A percentile compares a stretch with the other conserved stretches of the same genome.
These are phyloP conservation scores for Xanthia togata DNA, from an alignment of 2,888 invertebrate species.

Conservation along the genomic window DNA sequence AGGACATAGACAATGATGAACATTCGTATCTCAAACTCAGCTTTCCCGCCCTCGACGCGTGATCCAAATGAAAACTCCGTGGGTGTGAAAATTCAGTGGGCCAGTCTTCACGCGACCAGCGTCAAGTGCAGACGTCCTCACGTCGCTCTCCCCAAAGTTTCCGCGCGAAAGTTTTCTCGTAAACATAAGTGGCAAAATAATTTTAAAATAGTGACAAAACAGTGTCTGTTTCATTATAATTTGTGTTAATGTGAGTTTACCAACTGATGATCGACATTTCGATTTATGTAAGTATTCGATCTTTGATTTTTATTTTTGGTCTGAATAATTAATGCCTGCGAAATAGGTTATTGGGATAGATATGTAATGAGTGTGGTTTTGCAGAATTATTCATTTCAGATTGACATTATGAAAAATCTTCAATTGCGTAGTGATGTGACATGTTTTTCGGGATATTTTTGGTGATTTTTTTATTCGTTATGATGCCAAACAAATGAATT, in stretches of 20 bases:
- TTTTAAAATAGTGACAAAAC: conserved; percentile 69
- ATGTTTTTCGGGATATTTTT: conserved; percentile 34
- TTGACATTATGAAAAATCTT: conserved; percentile 37
- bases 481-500: conserved; percentile 32
- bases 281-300: conserved; percentile 61
- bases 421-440: conserved; percentile 29
- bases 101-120: conserved; percentile 79
- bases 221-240: conserved; percentile 72
- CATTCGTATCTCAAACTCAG: conserved; percentile 75
- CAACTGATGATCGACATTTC: conserved; percentile 53
- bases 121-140: conserved; percentile 70
- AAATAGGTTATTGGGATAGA: conserved; percentile 60
- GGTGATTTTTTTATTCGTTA: conserved; percentile 20
- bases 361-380: conserved; percentile 42
- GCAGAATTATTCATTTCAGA: conserved; percentile 34
- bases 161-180: conserved; percentile 78
- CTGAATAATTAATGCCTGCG: conserved; percentile 34
- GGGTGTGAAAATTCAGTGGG: conserved; percentile 74
- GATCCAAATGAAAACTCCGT: conserved; percentile 79
- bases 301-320: conserved; percentile 47
- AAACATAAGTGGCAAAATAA: conserved; percentile 65
- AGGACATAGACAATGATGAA: conserved; percentile 70
- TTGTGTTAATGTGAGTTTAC: conserved; percentile 72
- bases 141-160: conserved; percentile 74
- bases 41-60: conserved; percentile 79